Percentiles rank a stretch among this genome's conserved stretches.
Evolutionary conservation across 2,113 vertebrate genomes (phyloP).

Genomic region (Takifugu flavidus): DNA sequence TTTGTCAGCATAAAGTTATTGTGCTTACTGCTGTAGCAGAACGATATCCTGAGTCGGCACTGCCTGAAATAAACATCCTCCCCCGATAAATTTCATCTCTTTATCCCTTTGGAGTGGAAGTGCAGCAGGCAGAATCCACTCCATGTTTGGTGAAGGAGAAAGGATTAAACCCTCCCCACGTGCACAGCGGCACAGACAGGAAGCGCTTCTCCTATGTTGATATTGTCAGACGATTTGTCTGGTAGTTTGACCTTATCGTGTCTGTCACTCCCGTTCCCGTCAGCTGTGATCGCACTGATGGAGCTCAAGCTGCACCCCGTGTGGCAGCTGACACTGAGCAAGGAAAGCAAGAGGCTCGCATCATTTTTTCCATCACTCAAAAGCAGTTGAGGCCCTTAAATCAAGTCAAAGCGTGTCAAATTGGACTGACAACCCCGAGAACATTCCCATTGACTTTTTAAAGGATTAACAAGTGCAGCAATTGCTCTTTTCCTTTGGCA

Average conservation of each 20-base stretch:
- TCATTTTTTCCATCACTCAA: slow-evolving; percentile 50
- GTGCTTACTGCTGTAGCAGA: slow-evolving; percentile 59
- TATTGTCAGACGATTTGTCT: slow-evolving; percentile 46
- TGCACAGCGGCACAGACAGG: slow-evolving; percentile 15
- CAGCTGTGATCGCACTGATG: slow-evolving; percentile 39
- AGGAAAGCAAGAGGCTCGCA: slow-evolving; percentile 39
- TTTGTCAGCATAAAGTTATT: slow-evolving; percentile 71
- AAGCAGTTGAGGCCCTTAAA: slow-evolving; percentile 36
- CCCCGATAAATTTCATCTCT: slow-evolving; percentile 47
- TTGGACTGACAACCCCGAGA: slow-evolving; percentile 31
- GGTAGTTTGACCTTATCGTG: slow-evolving; percentile 38
- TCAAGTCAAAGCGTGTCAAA: slow-evolving; percentile 27
- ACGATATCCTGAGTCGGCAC: slow-evolving; percentile 68
- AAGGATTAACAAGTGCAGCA: slow-evolving; percentile 23
- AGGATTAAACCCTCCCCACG: slow-evolving; percentile 26
- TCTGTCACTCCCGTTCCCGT: slow-evolving; percentile 26
- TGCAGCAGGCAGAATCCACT: slow-evolving; percentile 30
- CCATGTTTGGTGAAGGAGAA: slow-evolving; percentile 22
- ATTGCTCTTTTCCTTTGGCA: slow-evolving; percentile 22
- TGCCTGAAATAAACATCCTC: slow-evolving; percentile 51
- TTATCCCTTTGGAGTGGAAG: slow-evolving; percentile 47
- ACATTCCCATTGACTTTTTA: slow-evolving; percentile 26
- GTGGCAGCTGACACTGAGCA: slow-evolving; percentile 38
- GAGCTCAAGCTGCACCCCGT: slow-evolving; percentile 44
- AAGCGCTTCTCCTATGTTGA: slow-evolving; percentile 38